phyloP scores from a whole-genome alignment of 2,113 vertebrate genomes.

The Oceanodroma tethys region DNA sequence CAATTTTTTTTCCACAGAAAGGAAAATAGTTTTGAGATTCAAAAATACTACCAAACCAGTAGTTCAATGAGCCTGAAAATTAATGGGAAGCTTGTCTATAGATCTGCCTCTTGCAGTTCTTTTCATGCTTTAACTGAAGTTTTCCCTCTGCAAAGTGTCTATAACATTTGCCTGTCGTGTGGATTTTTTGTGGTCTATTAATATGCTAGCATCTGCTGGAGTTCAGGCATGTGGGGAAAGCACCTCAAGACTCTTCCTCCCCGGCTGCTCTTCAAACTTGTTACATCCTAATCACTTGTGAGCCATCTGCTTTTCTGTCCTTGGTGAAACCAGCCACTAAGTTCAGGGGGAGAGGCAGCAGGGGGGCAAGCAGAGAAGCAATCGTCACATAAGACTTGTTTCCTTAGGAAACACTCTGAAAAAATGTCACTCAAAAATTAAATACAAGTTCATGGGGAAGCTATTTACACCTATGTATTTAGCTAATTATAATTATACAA shows the following conservation, averaged over 20 bases:
- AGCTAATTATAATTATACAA: not conserved
- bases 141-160: not conserved
- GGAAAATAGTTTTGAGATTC: not conserved
- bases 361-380: not conserved
- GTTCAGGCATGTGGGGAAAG: not conserved
- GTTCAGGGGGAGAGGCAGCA: too few species aligned
- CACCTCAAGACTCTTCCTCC: not conserved
- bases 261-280: not conserved
- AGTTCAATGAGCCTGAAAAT: not conserved
- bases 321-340: not conserved
- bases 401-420: not conserved
- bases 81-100: not conserved
- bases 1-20: not conserved
- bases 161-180: accelerated
- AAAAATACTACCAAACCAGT: not conserved
- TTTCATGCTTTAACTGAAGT: not conserved
- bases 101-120: not conserved
- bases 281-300: accelerated
- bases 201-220: not conserved
- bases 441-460: not conserved
- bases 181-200: not conserved
- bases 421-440: not conserved
- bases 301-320: not conserved
- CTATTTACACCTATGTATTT: not conserved
- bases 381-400: accelerated